Evolutionary conservation across 2,797 vertebrate species (phyloP).

Genomic region (Dicrostonyx torquatus): DNA sequence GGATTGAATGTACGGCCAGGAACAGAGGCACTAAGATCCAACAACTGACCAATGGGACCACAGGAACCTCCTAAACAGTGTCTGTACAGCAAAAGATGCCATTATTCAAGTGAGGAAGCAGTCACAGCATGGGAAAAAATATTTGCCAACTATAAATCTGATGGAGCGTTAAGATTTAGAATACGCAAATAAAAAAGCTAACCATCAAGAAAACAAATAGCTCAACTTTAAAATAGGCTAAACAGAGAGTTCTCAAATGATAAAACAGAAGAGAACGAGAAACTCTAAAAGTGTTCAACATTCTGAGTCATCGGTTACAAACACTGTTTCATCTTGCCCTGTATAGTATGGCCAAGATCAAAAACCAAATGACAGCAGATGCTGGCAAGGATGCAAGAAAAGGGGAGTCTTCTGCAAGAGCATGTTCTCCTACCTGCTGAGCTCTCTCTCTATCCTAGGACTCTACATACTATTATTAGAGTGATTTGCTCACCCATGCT

Average conservation of each 20-base stretch:
- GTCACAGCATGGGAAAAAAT: background rate
- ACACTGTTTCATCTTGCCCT: background rate
- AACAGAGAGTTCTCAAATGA: background rate
- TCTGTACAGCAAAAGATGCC: background rate
- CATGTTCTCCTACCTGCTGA: background rate
- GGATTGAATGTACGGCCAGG: background rate
- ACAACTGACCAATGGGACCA: background rate
- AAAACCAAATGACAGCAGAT: background rate
- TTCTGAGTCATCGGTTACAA: background rate
- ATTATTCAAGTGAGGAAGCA: background rate
- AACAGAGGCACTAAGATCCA: background rate
- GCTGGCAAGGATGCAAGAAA: background rate
- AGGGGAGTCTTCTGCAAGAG: background rate
- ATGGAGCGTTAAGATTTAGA: background rate
- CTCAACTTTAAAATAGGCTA: background rate
- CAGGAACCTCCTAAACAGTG: background rate
- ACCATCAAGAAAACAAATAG: background rate
- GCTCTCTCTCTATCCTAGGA: background rate
- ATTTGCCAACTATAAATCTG: background rate
- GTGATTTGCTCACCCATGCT: background rate
- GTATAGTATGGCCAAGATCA: background rate
- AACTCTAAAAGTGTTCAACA: background rate
- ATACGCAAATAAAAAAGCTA: background rate
- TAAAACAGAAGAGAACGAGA: background rate
- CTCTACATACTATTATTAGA: background rate